Evolutionary conservation across 2,797 vertebrate genomes (phyloP), one percentile per base, ranked within the genome.

Genomic region (Agapornis canus): DNA sequence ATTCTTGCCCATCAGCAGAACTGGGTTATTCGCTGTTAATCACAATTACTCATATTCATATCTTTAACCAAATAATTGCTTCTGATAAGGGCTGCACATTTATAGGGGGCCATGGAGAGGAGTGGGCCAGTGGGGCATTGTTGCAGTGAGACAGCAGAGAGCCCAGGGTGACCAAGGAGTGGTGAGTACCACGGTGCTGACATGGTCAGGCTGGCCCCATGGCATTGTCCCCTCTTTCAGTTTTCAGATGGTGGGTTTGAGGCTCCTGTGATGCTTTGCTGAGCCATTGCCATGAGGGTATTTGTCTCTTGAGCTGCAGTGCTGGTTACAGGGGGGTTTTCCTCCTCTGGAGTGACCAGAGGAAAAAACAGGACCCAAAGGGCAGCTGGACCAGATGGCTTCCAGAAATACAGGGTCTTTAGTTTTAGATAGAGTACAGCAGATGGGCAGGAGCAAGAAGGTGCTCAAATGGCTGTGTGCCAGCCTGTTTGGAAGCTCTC

Each of bases 51-150:
- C 77, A 39, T 66, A 76, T 92, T 80, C 37, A 20, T 95, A 69
- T 96, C 81, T 96, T 89, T 95, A 75, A 59, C 48, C 92, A 97
- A 95, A 78, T 92, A 96, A 95, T 84, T 90, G 54, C 61, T 92
- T 35, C 88, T 93, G 96, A 97, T 97, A 97, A 97, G 92, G 65
- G 73, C 39, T 88, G 73, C 19, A 25, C 68, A 96, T 97, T 95
- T 97, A 97, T 94, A 96, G 90, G 87, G 45, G 77, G 22, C 37
- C 10, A 5, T 1, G 8, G 71, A 48, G 82, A 81, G 78, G 64
- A 87, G 65, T 10, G 26, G 85, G 61, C 35, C 31, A 72, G 93
- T 48, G 87, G 48, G 26, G 11, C 78, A 21, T 31, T 0, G 0
- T 12, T 11, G 68, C 39, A 0, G 37, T 12, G 59, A 69, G 72